Conservation (phyloP, 2,797 vertebrate species). For the Gallirallus australis region DNA sequence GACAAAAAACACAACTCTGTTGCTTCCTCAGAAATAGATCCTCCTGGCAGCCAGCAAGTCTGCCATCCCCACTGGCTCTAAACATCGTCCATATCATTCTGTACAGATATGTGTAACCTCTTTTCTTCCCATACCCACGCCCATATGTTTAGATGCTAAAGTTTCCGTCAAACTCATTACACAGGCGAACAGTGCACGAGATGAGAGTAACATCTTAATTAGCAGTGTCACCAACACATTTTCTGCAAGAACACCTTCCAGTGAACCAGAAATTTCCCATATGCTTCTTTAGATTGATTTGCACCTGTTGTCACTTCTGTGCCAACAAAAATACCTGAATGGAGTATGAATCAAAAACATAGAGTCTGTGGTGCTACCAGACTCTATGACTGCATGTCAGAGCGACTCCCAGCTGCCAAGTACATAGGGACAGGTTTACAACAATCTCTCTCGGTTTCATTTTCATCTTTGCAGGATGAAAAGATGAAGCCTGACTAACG, state of each 20-base stretch:
- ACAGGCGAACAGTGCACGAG: not conserved
- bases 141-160: slow-evolving; percentile 4
- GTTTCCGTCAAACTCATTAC: not conserved
- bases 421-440: not conserved
- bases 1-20: not conserved
- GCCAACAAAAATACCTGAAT: slow-evolving; percentile 50
- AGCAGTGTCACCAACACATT: slow-evolving; percentile 37
- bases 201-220: slow-evolving; percentile 31
- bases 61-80: not conserved
- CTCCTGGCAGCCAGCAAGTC: not conserved
- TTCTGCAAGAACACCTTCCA: slow-evolving; percentile 14
- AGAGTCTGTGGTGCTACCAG: not conserved
- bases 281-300: slow-evolving; percentile 46
- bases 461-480: not conserved
- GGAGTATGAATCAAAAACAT: not conserved
- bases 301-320: slow-evolving; percentile 46
- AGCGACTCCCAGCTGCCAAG: not conserved
- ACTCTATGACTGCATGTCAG: not conserved
- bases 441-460: not conserved
- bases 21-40: not conserved
- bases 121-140: not conserved
- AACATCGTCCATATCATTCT: not conserved
- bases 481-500: not conserved
- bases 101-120: not conserved
- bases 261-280: slow-evolving; percentile 34